A percentile compares a stretch with the other conserved stretches of the same genome.
phyloP scores from a whole-genome alignment of 92 coral and sea anemone species.

The Pocillopora grandis region DNA sequence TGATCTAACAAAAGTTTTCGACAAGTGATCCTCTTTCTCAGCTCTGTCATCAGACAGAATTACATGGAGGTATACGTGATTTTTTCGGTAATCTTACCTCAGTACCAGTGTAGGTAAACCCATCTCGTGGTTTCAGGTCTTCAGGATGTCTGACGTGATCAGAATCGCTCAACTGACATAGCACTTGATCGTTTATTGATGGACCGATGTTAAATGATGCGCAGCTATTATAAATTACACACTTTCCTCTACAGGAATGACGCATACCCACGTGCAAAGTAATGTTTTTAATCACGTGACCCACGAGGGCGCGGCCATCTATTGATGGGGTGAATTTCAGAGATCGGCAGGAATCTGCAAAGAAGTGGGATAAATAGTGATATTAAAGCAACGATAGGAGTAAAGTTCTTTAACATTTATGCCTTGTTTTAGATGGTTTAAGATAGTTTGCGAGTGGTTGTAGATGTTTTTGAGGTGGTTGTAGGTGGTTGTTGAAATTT shows the following conservation, averaged over 20 bases:
- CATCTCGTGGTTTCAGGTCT: constrained; percentile 7
- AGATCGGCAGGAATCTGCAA: neutral
- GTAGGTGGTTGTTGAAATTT: too few relatives aligned
- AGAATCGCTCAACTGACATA: constrained; percentile 9
- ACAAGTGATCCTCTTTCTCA: too few relatives aligned
- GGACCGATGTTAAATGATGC: constrained; percentile 13
- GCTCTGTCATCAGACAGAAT: too few relatives aligned
- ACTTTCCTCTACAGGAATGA: neutral
- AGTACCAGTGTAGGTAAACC: constrained; percentile 3
- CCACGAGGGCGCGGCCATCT: neutral
- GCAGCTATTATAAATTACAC: neutral
- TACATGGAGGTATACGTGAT: too few relatives aligned
- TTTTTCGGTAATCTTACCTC: neutral
- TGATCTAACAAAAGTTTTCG: too few relatives aligned
- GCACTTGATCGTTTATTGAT: constrained; percentile 1
- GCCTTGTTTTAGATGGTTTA: too few relatives aligned
- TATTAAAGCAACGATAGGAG: neutral
- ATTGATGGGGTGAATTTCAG: neutral
- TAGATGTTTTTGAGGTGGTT: too few relatives aligned
- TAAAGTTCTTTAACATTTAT: too few relatives aligned
- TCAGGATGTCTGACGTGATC: constrained; percentile 10
- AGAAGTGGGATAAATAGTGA: neutral
- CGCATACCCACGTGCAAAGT: neutral
- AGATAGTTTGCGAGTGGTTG: too few relatives aligned
- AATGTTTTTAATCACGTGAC: neutral